Evolutionary conservation across 2,113 vertebrate species (phyloP), one percentile per base, ranked within the genome.

Genomic region (Madoqua kirkii): DNA sequence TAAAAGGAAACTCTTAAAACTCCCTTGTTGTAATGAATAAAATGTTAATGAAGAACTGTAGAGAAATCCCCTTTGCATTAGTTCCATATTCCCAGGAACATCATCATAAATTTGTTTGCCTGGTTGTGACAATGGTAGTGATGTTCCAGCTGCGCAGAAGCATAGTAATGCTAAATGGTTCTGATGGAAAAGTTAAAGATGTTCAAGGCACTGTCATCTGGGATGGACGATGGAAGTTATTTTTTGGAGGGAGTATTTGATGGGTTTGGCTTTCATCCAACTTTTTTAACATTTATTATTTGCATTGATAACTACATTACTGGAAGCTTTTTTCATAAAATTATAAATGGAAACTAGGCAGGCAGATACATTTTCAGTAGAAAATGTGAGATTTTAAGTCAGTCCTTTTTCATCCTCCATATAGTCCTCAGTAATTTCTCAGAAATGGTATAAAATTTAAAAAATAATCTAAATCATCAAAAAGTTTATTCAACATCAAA

Each of bases 21-120:
- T 99, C 99, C 98, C 98, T 97, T 97, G 98, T 98, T 98, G 98
- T 98, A 99, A 99, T 98, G 98, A 99, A 99, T 99, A 98, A 99
- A 99, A 99, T 99, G 98, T 99, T 99, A 99, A 99, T 99, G 99
- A 99, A 99, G 98, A 99, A 98, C 98, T 98, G 98, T 98, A 98
- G 98, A 98, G 98, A 98, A 99, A 98, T 99, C 98, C 98, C 99
- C 95, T 98, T 98, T 98, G 99, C 98, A 98, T 99, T 98, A 98
- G 97, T 98, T 99, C 95, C 98, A 98, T 98, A 98, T 99, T 99
- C 98, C 98, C 99, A 99, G 97, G 98, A 99, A 99, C 98, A 99
- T 98, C 98, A 99, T 98, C 98, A 99, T 98, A 98, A 98, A 99
- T 99, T 98, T 99, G 98, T 99, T 99, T 99, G 98, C 98, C 97